Conservation (phyloP, 2,113 vertebrate genomes). For the Clupea harengus region DNA sequence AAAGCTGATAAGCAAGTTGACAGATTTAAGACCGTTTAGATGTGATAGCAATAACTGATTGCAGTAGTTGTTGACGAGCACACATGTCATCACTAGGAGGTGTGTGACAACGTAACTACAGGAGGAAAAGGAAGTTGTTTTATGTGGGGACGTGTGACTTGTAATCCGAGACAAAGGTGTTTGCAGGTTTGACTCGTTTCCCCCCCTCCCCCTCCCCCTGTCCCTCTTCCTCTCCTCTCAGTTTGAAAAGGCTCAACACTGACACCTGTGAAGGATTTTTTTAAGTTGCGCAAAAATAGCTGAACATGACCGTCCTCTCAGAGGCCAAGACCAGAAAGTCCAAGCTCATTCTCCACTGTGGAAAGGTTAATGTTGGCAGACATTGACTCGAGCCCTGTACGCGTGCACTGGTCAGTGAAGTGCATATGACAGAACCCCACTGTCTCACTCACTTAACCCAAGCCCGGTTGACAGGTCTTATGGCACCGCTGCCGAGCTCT, state of each 20-base stretch:
- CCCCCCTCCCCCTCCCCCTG: not conserved
- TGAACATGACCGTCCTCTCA: not conserved
- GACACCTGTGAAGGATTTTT: not conserved
- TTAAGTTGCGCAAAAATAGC: not conserved
- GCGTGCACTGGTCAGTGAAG: not conserved
- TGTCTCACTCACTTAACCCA: not conserved
- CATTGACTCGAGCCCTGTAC: not conserved
- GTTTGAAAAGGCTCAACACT: not conserved
- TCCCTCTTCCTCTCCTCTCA: not conserved
- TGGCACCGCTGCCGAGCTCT: not conserved
- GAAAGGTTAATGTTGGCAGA: not conserved
- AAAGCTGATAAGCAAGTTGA: conserved; percentile 8
- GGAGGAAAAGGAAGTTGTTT: conserved; percentile 7
- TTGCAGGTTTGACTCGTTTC: not conserved
- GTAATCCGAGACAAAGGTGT: not conserved
- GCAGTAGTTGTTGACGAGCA: not conserved
- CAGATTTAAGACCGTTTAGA: not conserved
- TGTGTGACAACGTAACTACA: not conserved
- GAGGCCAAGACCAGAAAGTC: not conserved
- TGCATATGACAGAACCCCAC: not conserved
- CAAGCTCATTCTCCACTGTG: not conserved
- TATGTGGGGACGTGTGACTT: not conserved
- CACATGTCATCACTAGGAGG: not conserved
- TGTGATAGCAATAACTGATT: conserved; percentile 7
- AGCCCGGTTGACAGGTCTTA: not conserved